Percentiles rank a stretch among this genome's conserved stretches.
Conservation (phyloP, 2,797 vertebrate genomes). For the Botia almorhae region DNA sequence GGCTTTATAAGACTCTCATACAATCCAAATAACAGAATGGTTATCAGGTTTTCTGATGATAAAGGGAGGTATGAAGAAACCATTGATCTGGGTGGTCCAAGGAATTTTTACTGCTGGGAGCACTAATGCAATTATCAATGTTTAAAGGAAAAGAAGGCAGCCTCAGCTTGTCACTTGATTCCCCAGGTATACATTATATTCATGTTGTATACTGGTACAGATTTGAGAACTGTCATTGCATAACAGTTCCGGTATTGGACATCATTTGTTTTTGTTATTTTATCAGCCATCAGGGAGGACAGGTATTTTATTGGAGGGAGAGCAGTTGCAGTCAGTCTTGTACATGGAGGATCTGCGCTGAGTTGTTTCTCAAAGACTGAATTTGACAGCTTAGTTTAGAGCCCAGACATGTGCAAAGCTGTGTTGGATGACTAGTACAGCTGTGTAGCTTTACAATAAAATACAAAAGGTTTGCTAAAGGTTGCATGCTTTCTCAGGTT, state of each 20-base stretch:
- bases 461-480: not conserved
- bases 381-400: slow-evolving; percentile 3
- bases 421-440: not conserved
- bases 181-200: not conserved
- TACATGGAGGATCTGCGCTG: not conserved
- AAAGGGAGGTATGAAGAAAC: slow-evolving; percentile 32
- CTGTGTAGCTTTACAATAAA: slow-evolving; percentile 5
- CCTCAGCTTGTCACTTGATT: slow-evolving; percentile 13
- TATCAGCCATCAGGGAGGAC: slow-evolving; percentile 8
- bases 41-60: slow-evolving; percentile 43
- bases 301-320: slow-evolving; percentile 8
- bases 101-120: slow-evolving; percentile 26
- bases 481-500: not conserved
- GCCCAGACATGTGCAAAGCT: not conserved
- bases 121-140: slow-evolving; percentile 13
- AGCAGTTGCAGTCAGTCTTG: slow-evolving; percentile 11
- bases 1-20: slow-evolving; percentile 41
- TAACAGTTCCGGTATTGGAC: not conserved
- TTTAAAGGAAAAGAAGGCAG: slow-evolving; percentile 21
- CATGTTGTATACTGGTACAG: not conserved
- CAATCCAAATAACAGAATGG: slow-evolving; percentile 28
- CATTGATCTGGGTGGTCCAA: slow-evolving; percentile 33
- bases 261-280: not conserved
- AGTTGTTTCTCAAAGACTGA: not conserved
- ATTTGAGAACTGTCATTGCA: not conserved